Conservation (phyloP, 2,888 invertebrate genomes). For the Eilema sororculum region DNA sequence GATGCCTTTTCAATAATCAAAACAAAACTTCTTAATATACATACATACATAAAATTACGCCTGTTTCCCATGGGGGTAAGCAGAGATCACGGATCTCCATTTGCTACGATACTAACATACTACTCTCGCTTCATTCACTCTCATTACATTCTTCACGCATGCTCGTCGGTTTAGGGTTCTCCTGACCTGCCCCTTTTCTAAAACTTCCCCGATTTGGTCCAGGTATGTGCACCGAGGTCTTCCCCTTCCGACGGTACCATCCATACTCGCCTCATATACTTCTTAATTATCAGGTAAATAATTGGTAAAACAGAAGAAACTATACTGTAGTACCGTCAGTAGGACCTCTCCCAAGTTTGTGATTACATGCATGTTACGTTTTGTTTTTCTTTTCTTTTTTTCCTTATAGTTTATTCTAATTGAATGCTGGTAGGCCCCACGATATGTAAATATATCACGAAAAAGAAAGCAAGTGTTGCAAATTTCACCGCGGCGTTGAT, state of each 20-base stretch:
- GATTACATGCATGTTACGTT: background rate
- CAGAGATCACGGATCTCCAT: too few species aligned
- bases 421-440: background rate
- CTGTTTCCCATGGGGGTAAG: too few species aligned
- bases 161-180: too few species aligned
- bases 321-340: background rate
- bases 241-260: too few species aligned
- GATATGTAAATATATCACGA: conserved; percentile 4
- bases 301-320: background rate
- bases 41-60: too few species aligned
- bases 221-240: too few species aligned
- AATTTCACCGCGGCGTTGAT: conserved; percentile 9
- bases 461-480: conserved; percentile 4
- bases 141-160: too few species aligned
- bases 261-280: too few species aligned
- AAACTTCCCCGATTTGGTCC: too few species aligned
- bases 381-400: background rate
- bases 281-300: background rate
- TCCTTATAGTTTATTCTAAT: background rate
- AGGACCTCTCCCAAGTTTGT: background rate
- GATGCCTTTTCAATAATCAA: background rate
- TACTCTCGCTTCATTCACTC: too few species aligned
- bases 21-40: background rate
- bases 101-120: too few species aligned
- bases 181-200: too few species aligned